These are phyloP conservation scores for Hydrozoanthus gracilis DNA, from an alignment of 92 coral and sea anemone species.

Conservation along the genomic window DNA sequence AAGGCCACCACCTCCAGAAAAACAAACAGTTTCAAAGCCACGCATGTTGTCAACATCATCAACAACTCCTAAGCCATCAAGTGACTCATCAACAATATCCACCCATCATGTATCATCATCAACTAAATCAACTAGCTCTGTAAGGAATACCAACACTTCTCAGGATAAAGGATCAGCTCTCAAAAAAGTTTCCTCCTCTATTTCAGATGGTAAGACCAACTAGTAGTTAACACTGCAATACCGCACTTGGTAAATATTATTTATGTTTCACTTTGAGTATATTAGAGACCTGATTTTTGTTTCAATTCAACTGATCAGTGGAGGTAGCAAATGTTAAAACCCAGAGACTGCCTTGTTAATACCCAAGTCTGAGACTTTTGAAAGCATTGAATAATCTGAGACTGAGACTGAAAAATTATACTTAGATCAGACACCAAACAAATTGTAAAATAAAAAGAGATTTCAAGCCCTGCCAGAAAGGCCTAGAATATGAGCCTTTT, in stretches of 20 bases:
- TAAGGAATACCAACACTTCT: not conserved
- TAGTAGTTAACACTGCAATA: not conserved
- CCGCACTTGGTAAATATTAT: not conserved
- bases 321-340: too few relatives aligned
- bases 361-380: too few relatives aligned
- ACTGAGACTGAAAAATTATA: too few relatives aligned
- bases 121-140: not conserved
- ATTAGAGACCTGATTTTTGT: too few relatives aligned
- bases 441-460: too few relatives aligned
- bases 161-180: slow-evolving; percentile 11
- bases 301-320: too few relatives aligned
- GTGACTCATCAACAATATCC: slow-evolving; percentile 1
- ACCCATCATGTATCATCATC: slow-evolving; percentile 5
- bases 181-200: slow-evolving; percentile 28
- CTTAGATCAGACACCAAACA: too few relatives aligned
- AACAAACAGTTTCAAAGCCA: not conserved
- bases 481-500: too few relatives aligned
- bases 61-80: slow-evolving; percentile 19
- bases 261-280: not conserved
- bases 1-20: slow-evolving; percentile 26
- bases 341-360: too few relatives aligned
- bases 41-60: not conserved
- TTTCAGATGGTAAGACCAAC: slow-evolving; percentile 30
- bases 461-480: too few relatives aligned
- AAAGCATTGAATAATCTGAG: too few relatives aligned